phyloP scores from a whole-genome alignment of 2,888 invertebrate species.

The Athrips mouffetella region DNA sequence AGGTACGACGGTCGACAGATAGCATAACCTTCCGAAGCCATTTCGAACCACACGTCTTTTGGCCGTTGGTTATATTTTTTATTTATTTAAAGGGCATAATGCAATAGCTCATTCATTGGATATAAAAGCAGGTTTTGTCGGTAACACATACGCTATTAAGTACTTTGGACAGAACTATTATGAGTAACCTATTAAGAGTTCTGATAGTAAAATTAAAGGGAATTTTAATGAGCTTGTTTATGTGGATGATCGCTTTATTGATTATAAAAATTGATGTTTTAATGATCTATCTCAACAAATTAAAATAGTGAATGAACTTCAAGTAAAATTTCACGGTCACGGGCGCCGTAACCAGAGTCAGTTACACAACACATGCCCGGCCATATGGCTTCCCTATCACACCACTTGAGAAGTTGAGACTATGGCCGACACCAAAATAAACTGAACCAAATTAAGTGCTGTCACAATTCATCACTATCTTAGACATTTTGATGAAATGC shows the following conservation, averaged over 20 bases:
- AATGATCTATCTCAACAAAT: not conserved
- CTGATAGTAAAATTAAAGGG: not conserved
- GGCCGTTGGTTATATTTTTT: too few species aligned
- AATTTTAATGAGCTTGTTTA: not conserved
- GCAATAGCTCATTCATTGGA: too few species aligned
- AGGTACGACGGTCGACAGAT: too few species aligned
- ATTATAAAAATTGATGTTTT: not conserved
- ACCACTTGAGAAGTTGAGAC: conserved; percentile 58
- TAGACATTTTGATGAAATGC: not conserved
- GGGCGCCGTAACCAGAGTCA: conserved; percentile 40
- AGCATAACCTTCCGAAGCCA: too few species aligned
- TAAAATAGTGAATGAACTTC: conserved; percentile 26
- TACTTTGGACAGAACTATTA: too few species aligned
- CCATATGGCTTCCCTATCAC: conserved; percentile 61
- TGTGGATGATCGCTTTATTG: not conserved
- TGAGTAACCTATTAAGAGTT: too few species aligned
- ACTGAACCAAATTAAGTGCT: conserved; percentile 30
- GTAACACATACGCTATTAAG: too few species aligned
- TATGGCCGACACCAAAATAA: conserved; percentile 36
- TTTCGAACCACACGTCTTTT: too few species aligned
- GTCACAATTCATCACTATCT: not conserved
- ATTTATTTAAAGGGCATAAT: too few species aligned
- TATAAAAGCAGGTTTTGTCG: too few species aligned
- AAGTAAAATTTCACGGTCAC: conserved; percentile 53
- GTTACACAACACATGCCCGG: conserved; percentile 50